Base-by-base conservation (phyloP, 2,888 invertebrate genomes). In the Physocephala rufipes region DNA sequence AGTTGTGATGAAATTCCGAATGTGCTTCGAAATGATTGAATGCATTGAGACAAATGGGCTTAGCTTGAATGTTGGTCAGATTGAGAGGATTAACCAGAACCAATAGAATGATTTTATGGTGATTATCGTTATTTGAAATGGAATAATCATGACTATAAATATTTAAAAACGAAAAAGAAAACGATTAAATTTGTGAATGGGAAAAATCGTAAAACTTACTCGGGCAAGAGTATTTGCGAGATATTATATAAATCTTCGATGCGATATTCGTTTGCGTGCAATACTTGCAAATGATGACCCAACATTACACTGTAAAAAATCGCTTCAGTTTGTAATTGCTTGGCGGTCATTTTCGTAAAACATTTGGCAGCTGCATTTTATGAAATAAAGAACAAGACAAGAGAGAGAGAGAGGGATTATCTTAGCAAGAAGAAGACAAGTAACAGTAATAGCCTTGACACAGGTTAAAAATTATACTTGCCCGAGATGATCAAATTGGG, bases 401-500 rank as follows among this genome's bases (percentile, higher is more conserved):
- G 1, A 43, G 24, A 26, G 7, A 43, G 13, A 1, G 1, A 43
- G 24, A 26, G 7, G 21, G 47, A 21, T 28, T 59, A 26, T 26
- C n/a, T n/a, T n/a, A n/a, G n/a, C n/a, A n/a, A 59, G 16, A n/a
- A 28, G 26, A 26, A 26, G 16, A 59, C 21, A 21, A 15, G 15
- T 21, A 12, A 2, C n/a, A 21, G 5, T 1, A 53, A 3, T 2
- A 12, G 21, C 21, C n/a, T 53, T 21, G n/a, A 12, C 5, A 1
- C 16, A 28, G 9, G n/a, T n/a, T n/a, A 36, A 49, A 53, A 21
- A 2, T 53, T 16, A 28, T 2, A 43, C 66, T 68, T 71, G 79
- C 81, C 81, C n/a, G 79, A 73, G 30, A 82, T 67, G 0, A 82
- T 67, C 5, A 81, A 67, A 63, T 80, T 81, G 0, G 80, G 78